Conservation (phyloP, 2,888 invertebrate species). For the Cerceris rybyensis region DNA sequence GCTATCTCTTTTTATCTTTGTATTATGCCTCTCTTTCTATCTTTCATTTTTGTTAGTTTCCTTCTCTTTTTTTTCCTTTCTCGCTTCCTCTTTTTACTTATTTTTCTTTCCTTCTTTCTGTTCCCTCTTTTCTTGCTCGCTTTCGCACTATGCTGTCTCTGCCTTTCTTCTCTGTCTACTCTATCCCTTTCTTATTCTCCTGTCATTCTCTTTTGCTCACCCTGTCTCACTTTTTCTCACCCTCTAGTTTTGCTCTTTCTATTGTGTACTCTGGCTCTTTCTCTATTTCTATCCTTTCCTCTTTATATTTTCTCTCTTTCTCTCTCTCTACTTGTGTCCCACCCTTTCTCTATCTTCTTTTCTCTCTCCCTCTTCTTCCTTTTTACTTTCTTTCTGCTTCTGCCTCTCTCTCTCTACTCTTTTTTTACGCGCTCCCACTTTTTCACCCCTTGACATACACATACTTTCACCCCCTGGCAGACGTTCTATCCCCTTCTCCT, state of each 20-base stretch:
- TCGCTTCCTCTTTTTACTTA: slow-evolving; percentile 2
- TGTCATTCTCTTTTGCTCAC: background rate
- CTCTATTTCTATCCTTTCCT: background rate
- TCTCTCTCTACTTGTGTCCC: background rate
- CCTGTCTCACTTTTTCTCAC: background rate
- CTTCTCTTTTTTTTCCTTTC: slow-evolving; percentile 36
- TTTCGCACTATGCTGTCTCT: background rate
- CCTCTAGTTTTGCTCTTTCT: background rate
- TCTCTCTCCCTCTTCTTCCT: background rate
- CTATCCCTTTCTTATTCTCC: no score
- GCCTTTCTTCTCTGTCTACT: background rate
- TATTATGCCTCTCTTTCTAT: slow-evolving; percentile 4
- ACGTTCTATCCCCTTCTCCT: no score
- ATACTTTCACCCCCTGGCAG: background rate
- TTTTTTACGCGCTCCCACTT: background rate
- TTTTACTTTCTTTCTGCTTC: background rate
- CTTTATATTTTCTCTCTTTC: background rate
- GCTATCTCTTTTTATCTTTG: no score
- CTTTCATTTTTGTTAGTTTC: slow-evolving; percentile 23
- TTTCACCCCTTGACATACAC: background rate
- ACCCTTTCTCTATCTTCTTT: no score
- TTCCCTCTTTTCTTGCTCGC: background rate
- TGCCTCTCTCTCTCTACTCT: background rate
- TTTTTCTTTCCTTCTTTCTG: background rate
- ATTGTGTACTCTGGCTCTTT: background rate